Evolutionary conservation across 2,797 vertebrate genomes (phyloP), one percentile per base, ranked within the genome.

Genomic region (Clarias pachynema): DNA sequence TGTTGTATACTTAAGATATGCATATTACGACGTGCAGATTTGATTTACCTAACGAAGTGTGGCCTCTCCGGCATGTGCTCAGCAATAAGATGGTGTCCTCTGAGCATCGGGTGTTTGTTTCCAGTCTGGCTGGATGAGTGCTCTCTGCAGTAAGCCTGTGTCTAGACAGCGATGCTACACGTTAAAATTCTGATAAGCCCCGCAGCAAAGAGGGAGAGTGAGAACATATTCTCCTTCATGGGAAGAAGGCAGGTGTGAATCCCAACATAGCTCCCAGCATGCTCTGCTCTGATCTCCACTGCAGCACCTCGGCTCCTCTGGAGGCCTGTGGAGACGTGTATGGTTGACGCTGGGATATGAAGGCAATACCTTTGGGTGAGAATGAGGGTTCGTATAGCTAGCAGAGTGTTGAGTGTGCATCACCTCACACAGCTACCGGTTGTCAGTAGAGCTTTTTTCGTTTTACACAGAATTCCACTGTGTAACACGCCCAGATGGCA

Each of bases 241-340:
- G 85, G 87, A 77, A 81, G 82, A 89, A 88, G n/a, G 79, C 86
- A 90, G 92, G 85, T 90, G 91, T 88, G 90, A 89, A 68, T 89
- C 34, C 86, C 77, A 79, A 62, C 77, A 79, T 79, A 40, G 57
- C 77, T 79, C 59, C 34, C 82, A 90, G 90, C 91, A 91, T 82
- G 90, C 88, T 90, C 86, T 26, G 16, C 87, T 89, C 88, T 92
- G 92, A 93, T 93, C 93, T 79, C 57, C 81, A 83, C 87, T 81
- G 85, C 84, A 88, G 87, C 90, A 91, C 89, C 1, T 68, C 82
- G 4, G 82, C 70, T 86, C 68, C 70, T 89, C 72, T 78, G 82
- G 84, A 83, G 84, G 74, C 86, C 88, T 40, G 56, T 79, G 68
- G 87, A 88, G 85, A 83, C 74, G 79, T 79, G 85, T 79, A 85